Evolutionary conservation across 2,113 vertebrate species (phyloP).

Genomic region (Cyphomyrus discorhynchus): DNA sequence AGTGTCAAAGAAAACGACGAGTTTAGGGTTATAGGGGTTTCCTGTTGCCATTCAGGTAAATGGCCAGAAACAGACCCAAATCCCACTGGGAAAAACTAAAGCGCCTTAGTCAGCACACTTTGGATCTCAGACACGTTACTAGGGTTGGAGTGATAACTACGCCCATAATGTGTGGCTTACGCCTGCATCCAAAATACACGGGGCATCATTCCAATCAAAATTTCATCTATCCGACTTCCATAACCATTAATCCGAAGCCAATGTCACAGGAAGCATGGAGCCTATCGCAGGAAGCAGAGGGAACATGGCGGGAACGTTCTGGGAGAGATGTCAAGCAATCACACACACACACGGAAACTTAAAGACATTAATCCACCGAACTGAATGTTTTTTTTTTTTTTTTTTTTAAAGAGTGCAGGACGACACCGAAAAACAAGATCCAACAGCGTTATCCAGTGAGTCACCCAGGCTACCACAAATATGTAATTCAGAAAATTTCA

Average conservation of each 20-base stretch:
- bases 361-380: not conserved
- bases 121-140: not conserved
- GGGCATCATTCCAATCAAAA: not conserved
- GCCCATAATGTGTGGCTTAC: not conserved
- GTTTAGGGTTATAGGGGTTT: not conserved
- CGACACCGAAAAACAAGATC: not conserved
- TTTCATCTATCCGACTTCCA: not conserved
- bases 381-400: not conserved
- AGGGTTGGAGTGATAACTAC: not conserved
- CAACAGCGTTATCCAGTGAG: not conserved
- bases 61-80: not conserved
- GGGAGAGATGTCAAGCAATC: not conserved
- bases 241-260: not conserved
- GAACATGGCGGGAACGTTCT: not conserved
- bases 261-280: not conserved
- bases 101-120: not conserved
- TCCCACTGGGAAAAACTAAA: not conserved
- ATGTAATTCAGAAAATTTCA: not conserved
- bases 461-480: not conserved
- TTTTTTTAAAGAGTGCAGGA: not conserved
- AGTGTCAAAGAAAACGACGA: not conserved
- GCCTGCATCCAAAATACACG: not conserved
- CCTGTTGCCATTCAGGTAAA: not conserved
- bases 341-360: not conserved
- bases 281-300: not conserved